Evolutionary conservation across 2,888 invertebrate species (phyloP).

Genomic region (Bibio marci): DNA sequence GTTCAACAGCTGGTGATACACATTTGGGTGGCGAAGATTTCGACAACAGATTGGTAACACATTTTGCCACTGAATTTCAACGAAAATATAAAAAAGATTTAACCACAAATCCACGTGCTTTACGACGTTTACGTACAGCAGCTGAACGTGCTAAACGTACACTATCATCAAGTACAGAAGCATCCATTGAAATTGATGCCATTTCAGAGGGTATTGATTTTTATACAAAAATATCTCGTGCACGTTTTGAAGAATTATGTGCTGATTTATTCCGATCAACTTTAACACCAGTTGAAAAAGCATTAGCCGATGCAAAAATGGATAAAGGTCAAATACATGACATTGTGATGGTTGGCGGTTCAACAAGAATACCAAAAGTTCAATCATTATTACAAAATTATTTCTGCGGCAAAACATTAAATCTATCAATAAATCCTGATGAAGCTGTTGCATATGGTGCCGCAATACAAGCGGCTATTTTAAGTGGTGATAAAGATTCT

Average conservation of each 20-base stretch:
- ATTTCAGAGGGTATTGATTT: conserved; percentile 44
- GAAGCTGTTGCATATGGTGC: conserved; percentile 78
- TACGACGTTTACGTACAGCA: conserved; percentile 32
- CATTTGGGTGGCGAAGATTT: conserved; percentile 52
- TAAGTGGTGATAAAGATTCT: conserved; percentile 50
- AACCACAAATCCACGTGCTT: conserved; percentile 26
- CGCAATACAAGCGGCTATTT: conserved; percentile 73
- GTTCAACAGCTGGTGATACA: conserved; percentile 58
- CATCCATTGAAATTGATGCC: conserved; percentile 33
- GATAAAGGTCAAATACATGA: conserved; percentile 57
- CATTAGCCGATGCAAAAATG: conserved; percentile 55
- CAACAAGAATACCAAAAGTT: conserved; percentile 69
- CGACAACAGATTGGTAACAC: conserved; percentile 27
- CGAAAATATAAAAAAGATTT: conserved; percentile 32
- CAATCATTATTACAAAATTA: conserved; percentile 62
- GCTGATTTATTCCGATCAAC: conserved; percentile 52
- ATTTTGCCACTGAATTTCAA: conserved; percentile 40
- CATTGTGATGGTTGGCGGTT: conserved; percentile 66
- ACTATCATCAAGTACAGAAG: conserved; percentile 33
- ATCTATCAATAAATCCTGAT: conserved; percentile 72
- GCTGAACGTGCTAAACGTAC: conserved; percentile 36
- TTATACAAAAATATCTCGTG: conserved; percentile 53
- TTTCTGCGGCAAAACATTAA: conserved; percentile 57
- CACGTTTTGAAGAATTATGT: conserved; percentile 68
- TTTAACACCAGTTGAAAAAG: conserved; percentile 60